A percentile compares a stretch with the other conserved stretches of the same genome.
phyloP scores from a whole-genome alignment of 2,888 invertebrate species.

The Trimorus sp. region DNA sequence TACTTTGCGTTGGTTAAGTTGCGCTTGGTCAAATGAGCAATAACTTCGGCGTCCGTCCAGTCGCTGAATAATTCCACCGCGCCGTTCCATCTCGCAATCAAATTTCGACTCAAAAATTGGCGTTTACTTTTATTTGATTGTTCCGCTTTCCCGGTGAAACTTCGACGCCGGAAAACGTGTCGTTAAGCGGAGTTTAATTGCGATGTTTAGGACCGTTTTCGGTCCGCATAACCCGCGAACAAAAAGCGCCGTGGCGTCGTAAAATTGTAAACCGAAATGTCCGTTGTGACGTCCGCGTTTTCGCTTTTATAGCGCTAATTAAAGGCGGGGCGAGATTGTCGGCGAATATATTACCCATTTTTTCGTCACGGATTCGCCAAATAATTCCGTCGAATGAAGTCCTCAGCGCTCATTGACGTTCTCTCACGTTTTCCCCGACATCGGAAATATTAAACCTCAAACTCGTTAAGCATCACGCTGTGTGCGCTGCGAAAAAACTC shows the following conservation, averaged over 20 bases:
- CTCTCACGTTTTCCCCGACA: conserved; percentile 43
- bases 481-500: conserved; percentile 2
- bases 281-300: conserved; percentile 2
- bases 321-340: conserved; percentile 12
- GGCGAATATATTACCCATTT: conserved; percentile 17
- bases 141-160: conserved; percentile 13
- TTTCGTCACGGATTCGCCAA: conserved; percentile 22
- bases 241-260: conserved; percentile 1
- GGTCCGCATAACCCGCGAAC: background rate
- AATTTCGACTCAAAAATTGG: conserved; percentile 7
- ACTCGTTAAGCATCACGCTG: conserved; percentile 33
- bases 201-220: background rate
- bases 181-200: conserved; percentile 15
- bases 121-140: conserved; percentile 3
- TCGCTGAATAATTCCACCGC: conserved; percentile 25
- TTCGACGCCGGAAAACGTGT: conserved; percentile 2
- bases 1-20: conserved; percentile 40
- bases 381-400: conserved; percentile 34
- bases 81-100: background rate
- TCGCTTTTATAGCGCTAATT: conserved; percentile 17
- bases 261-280: conserved; percentile 25
- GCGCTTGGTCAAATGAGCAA: conserved; percentile 31
- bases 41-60: conserved; percentile 27
- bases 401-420: conserved; percentile 34
- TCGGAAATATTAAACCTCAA: conserved; percentile 45